These are phyloP conservation scores for Drosophila fulvimacula DNA, from an alignment of 2,888 invertebrate species.

Conservation along the genomic window DNA sequence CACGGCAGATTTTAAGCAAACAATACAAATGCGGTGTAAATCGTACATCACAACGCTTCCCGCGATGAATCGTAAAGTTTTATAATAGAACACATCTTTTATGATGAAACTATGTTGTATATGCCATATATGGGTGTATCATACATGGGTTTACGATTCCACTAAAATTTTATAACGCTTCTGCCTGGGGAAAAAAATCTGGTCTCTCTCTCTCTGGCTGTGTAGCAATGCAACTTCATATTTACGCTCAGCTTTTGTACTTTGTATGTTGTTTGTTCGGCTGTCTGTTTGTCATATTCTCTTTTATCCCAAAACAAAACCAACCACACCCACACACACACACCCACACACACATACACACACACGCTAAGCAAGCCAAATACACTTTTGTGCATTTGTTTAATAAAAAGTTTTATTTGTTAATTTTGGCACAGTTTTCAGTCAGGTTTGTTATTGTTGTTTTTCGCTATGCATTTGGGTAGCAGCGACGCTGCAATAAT, in stretches of 20 bases:
- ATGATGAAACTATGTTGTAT: constrained; percentile 1
- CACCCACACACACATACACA: constrained; percentile 3
- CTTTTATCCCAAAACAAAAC: constrained; percentile 32
- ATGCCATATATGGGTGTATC: not conserved
- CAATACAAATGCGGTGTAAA: not conserved
- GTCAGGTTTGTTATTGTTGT: constrained; percentile 14
- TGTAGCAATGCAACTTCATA: constrained; percentile 16
- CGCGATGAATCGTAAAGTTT: constrained; percentile 6
- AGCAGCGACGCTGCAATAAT: constrained; percentile 67
- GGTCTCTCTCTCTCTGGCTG: not conserved
- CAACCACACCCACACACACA: constrained; percentile 14
- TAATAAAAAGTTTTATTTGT: constrained; percentile 76
- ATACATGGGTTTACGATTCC: constrained; percentile 15
- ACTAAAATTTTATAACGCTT: constrained; percentile 19
- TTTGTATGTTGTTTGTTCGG: constrained; percentile 25
- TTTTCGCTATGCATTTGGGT: constrained; percentile 51
- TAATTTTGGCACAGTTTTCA: constrained; percentile 72
- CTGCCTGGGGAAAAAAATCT: constrained; percentile 12
- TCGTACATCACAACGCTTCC: not conserved
- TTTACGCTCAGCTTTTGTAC: constrained; percentile 45
- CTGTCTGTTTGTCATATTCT: constrained; percentile 35
- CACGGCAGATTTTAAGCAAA: not conserved
- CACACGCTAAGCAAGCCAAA: constrained; percentile 57
- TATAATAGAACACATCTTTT: constrained; percentile 7
- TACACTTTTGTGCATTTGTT: constrained; percentile 66